Percentiles rank a stretch among this genome's conserved stretches.
These are phyloP conservation scores for Halcyon badia DNA, from an alignment of 2,797 vertebrate genomes.

Conservation along the genomic window DNA sequence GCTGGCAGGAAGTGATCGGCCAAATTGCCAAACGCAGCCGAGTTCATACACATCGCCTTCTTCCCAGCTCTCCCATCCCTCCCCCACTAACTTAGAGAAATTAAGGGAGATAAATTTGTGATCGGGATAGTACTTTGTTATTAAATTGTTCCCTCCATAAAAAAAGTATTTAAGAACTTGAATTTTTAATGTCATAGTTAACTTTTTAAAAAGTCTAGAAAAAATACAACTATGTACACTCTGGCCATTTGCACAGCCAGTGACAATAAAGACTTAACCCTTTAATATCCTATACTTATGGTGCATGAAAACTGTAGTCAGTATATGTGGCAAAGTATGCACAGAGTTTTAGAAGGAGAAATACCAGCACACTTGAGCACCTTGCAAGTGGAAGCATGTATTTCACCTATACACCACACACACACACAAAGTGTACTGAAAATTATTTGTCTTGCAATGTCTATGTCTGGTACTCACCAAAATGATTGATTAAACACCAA, in stretches of 20 bases:
- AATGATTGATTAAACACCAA: neutral
- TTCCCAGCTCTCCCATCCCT: neutral
- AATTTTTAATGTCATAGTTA: neutral
- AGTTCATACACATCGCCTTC: rapidly evolving
- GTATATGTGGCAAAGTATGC: neutral
- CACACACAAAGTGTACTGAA: neutral
- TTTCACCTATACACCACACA: neutral
- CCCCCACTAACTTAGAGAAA: neutral
- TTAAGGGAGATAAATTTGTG: neutral
- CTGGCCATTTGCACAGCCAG: neutral
- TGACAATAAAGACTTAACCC: neutral
- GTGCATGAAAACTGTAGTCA: neutral
- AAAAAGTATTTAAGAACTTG: neutral
- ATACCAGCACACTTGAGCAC: neutral
- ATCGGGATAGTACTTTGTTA: neutral
- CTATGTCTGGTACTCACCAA: neutral
- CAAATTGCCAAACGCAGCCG: neutral
- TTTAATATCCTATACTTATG: neutral
- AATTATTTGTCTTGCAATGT: neutral
- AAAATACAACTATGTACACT: neutral
- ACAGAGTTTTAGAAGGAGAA: neutral
- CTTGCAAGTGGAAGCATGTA: neutral
- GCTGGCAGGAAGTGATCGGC: slow-evolving; percentile 3
- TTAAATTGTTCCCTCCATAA: neutral
- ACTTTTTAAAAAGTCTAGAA: neutral